Evolutionary conservation across 2,888 invertebrate species (phyloP).

Genomic region (Acronicta alni): DNA sequence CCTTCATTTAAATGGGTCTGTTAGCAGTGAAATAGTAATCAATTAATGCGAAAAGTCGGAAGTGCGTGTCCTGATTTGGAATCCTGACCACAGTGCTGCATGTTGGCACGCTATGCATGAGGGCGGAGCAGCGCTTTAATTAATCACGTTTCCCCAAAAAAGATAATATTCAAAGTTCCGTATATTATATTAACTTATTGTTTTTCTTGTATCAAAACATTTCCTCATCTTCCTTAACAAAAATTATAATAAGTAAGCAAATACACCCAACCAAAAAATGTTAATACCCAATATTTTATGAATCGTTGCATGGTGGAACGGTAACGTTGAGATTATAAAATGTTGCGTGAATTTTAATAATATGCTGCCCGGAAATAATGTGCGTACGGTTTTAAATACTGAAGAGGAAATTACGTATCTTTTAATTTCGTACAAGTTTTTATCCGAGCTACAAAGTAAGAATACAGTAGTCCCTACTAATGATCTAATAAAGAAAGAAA

Average conservation of each 20-base stretch:
- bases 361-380: slow-evolving; percentile 16
- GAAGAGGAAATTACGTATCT: slow-evolving; percentile 3
- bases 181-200: neutral
- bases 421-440: neutral
- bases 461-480: too few species aligned
- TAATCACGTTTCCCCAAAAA: too few species aligned
- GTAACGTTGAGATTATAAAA: slow-evolving; percentile 17
- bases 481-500: too few species aligned
- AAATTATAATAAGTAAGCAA: neutral
- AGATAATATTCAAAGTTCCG: too few species aligned
- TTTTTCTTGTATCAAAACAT: neutral
- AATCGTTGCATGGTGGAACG: slow-evolving; percentile 4
- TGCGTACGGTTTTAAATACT: slow-evolving; percentile 27
- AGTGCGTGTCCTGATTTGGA: too few species aligned
- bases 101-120: too few species aligned
- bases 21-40: too few species aligned
- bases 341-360: slow-evolving; percentile 20
- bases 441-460: too few species aligned
- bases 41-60: too few species aligned
- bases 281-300: slow-evolving; percentile 25
- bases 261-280: slow-evolving; percentile 3
- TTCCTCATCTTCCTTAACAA: neutral
- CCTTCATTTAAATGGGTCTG: too few species aligned
- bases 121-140: too few species aligned
- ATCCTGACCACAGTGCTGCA: too few species aligned